Base-by-base conservation (phyloP, 1,140 invertebrate genomes). In the Diplogasteroides magnus region DNA sequence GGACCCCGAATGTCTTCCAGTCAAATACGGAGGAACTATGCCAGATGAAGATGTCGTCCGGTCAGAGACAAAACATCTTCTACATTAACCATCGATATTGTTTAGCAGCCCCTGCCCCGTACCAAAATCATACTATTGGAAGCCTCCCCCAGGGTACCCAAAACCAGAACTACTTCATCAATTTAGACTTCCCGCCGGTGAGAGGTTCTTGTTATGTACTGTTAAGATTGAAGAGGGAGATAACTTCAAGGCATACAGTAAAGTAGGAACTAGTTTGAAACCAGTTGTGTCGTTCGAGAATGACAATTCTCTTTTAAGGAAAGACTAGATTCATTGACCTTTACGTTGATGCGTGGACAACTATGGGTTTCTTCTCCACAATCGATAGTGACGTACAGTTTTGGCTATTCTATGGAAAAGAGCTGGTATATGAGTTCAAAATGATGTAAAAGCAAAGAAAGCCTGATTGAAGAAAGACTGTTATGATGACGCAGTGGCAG, bases 1-100 rank as follows among this genome's bases (percentile, higher is more conserved):
- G 14, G 72, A 73, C 31, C 13, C 48, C 15, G 70, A 71, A 1
- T 66, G 60, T 55, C 62, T 73, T n/a, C 72, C 72, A 1, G 72
- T 64, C 15, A 64, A 56, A 25, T 73, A 73, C 23, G 72, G 72
- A 23, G 72, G 72, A 2, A 73, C 61, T 31, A 70, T 73, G 37
- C 32, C 61, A n/a, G 68, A 70, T 32, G 26, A 48, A 55, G 26
- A 31, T 65, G 14, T 31, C 64, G 69, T 29, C 19, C 19, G 31
- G 37, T 0, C 15, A 25, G 15, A 0, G 28, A 26, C 11, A n/a
- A n/a, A n/a, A n/a, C n/a, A n/a, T n/a, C n/a, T n/a, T n/a, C 61
- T 67, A 31, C 19, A 3, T 13, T 14, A 23, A 37, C 15, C 27
- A 6, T 29, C 6, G 15, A 2, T 25, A n/a, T n/a, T 6, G 56